Evolutionary conservation across 2,797 vertebrate genomes (phyloP), one percentile per base, ranked within the genome.

Genomic region (Brachyrhaphis roseni): DNA sequence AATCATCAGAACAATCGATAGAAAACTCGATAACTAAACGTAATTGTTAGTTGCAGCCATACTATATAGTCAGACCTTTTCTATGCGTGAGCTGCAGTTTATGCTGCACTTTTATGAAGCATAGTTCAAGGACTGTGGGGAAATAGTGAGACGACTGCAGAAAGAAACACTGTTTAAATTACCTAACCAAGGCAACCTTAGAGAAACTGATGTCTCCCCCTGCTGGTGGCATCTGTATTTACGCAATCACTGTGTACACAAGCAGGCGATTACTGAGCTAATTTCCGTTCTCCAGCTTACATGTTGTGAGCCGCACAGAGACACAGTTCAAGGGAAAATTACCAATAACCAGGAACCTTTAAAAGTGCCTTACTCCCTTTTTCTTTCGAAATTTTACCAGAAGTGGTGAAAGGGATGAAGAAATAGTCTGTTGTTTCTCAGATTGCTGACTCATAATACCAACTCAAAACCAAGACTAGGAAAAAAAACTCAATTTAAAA

Each of bases 311-410:
- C 72, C 28, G n/a, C 57, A 74, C 23, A 10, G 18, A 28, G 39
- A 49, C 8, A 71, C 51, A 47, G 28, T 47, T 8, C 59, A 51
- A 31, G 0, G 18, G 53, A 55, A 36, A 41, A 23, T 76, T 66
- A 82, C 45, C 28, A 15, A 20, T 28, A 72, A 45, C 3, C 51
- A 55, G 26, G 3, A 77, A 80, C 64, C 68, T 47, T 84, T 59
- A 72, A 34, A 20, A 0, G 11, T 53, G 64, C 36, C 57, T 73
- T 45, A 4, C 28, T 49, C 26, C 55, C 34, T 47, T 26, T 45
- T 75, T 36, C 39, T 81, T 68, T 74, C 1, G 1, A n/a, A 80
- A 51, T 77, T 45, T 5, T 70, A 51, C 47, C 49, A 70, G 36
- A 76, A 79, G 8, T 76, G 34, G 3, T 59, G 46, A 76, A 76